Base-by-base conservation (phyloP, 2,113 vertebrate species). In the Oncorhynchus gorbuscha region DNA sequence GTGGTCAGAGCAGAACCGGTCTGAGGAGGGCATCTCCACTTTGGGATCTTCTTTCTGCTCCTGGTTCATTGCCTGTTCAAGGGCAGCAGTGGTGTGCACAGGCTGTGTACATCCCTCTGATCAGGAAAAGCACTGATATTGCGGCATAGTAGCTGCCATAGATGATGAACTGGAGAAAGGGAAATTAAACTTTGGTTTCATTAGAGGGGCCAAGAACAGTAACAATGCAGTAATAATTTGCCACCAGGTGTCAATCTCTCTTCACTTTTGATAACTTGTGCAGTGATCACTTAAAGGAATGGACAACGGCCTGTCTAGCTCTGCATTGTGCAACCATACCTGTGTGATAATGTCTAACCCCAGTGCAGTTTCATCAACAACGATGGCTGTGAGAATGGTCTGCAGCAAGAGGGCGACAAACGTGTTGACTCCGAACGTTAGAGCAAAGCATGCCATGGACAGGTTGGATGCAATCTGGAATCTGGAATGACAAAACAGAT, bases 381-480 rank as follows among this genome's bases (percentile, higher is more conserved):
- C 74, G 28, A 85, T 69, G 9, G 75, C 59, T 1, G 92, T 94
- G 12, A 94, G 48, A 14, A 94, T 70, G 13, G 92, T 92, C 86
- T 94, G 93, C 48, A 94, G 79, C 2, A 32, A 67, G 14, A 93
- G 83, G 6, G 92, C 92, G 3, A 84, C 76, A 70, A 93, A 94
- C 3, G 89, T 92, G 87, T 94, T 94, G 77, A 93, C 83, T 48
- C 92, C 92, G 49, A 94, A 94, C 0, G 88, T 91, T 73, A 94
- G 77, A 67, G 92, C 92, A 2, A 93, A 93, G 71, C 93, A 92
- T 76, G 92, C 89, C 87, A 92, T 89, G 16, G 91, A 91, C 65
- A 92, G 88, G 64, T 91, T 92, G 18, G 84, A 74, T 0, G 93
- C 93, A 0, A 94, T 94, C 88, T 93, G 91, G 84, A 94, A 94